These are phyloP conservation scores for Crepidodera aurea DNA, from an alignment of 2,888 invertebrate species.

Conservation along the genomic window DNA sequence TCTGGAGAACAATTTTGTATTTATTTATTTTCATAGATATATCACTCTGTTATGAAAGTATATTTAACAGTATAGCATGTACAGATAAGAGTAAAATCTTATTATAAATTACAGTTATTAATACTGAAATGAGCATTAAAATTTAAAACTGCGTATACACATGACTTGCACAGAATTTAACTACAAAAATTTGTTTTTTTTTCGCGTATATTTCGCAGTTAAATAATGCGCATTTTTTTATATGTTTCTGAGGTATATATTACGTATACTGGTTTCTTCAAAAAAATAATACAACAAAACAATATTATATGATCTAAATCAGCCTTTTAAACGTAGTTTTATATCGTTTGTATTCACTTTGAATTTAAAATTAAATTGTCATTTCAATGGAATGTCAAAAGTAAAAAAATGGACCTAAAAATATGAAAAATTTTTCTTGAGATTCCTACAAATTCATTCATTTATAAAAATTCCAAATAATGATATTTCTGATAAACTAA, in stretches of 20 bases:
- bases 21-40: not conserved
- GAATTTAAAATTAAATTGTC: constrained; percentile 11
- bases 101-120: constrained; percentile 47
- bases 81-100: constrained; percentile 34
- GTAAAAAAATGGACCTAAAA: not conserved
- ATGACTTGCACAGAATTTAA: constrained; percentile 35
- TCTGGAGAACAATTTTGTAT: no score
- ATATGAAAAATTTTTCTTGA: not conserved
- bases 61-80: constrained; percentile 37
- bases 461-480: not conserved
- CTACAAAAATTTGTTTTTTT: constrained; percentile 8
- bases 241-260: constrained; percentile 66
- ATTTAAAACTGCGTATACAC: constrained; percentile 54
- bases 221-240: constrained; percentile 27
- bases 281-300: constrained; percentile 39
- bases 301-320: constrained; percentile 46
- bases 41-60: constrained; percentile 22
- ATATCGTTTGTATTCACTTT: constrained; percentile 44
- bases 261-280: constrained; percentile 69
- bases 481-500: no score
- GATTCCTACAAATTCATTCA: not conserved
- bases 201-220: constrained; percentile 19
- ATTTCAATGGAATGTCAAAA: constrained; percentile 16
- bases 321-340: constrained; percentile 47
- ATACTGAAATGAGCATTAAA: constrained; percentile 60